phyloP scores from a whole-genome alignment of 2,888 invertebrate species.

The Drosophila birchii region DNA sequence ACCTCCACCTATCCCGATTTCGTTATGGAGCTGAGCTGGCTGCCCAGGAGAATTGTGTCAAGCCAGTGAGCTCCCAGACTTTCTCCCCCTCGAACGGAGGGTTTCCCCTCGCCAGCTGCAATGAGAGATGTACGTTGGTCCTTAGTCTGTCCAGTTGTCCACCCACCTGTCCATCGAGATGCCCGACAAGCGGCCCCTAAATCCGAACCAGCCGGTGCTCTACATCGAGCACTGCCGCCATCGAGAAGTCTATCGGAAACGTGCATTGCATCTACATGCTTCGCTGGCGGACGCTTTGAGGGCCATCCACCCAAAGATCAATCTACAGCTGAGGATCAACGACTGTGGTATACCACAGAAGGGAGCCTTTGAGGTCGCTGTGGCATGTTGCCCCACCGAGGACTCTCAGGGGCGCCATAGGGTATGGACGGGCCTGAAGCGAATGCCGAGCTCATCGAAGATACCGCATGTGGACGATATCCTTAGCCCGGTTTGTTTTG shows the following conservation, averaged over 20 bases:
- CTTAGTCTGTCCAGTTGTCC: background rate
- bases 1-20: conserved; percentile 32
- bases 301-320: conserved; percentile 48
- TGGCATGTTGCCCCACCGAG: conserved; percentile 48
- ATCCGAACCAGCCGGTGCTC: conserved; percentile 70
- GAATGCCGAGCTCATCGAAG: conserved; percentile 61
- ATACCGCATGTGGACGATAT: conserved; percentile 74
- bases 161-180: conserved; percentile 14
- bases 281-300: conserved; percentile 65
- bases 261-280: conserved; percentile 65
- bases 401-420: conserved; percentile 29
- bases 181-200: conserved; percentile 35
- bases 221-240: conserved; percentile 75
- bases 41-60: conserved; percentile 57
- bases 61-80: conserved; percentile 24
- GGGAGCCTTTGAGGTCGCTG: conserved; percentile 75
- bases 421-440: conserved; percentile 73
- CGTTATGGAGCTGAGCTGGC: conserved; percentile 18
- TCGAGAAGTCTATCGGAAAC: conserved; percentile 57
- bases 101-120: conserved; percentile 4
- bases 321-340: conserved; percentile 69
- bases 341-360: conserved; percentile 58
- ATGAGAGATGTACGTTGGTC: conserved; percentile 11
- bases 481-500: conserved; percentile 55
- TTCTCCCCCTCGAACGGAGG: conserved; percentile 9